Conservation (phyloP, 2,797 vertebrate species). For the Myotis daubentonii region DNA sequence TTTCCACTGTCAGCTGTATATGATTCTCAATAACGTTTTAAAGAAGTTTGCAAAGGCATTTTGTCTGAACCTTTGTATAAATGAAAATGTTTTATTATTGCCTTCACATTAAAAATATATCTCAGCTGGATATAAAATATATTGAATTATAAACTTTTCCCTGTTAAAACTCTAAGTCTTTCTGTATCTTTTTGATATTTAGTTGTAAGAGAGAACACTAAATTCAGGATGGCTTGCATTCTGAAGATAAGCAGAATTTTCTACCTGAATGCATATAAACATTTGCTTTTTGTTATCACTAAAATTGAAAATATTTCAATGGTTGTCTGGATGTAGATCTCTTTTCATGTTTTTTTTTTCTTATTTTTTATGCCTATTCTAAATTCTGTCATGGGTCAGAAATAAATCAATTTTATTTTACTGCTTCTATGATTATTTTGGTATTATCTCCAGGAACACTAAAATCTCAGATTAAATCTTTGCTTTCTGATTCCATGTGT, state of each 20-base stretch:
- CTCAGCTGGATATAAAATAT: neutral
- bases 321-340: neutral
- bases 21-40: neutral
- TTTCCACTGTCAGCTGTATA: neutral
- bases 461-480: conserved; percentile 35
- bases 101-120: conserved; percentile 43
- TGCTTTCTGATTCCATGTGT: neutral
- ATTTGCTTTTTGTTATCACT: neutral
- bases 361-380: neutral
- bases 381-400: conserved; percentile 18
- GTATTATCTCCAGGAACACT: neutral
- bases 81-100: conserved; percentile 43
- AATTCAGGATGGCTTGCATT: conserved; percentile 21
- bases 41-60: neutral
- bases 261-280: neutral
- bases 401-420: conserved; percentile 44
- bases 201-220: conserved; percentile 15
- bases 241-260: neutral
- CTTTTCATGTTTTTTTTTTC: neutral
- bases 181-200: neutral
- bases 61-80: neutral
- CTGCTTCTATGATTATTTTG: conserved; percentile 40
- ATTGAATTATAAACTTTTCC: neutral
- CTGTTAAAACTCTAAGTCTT: neutral
- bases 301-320: conserved; percentile 27